Evolutionary conservation across 2,797 vertebrate genomes (phyloP).

Genomic region (Peromyscus attwateri): DNA sequence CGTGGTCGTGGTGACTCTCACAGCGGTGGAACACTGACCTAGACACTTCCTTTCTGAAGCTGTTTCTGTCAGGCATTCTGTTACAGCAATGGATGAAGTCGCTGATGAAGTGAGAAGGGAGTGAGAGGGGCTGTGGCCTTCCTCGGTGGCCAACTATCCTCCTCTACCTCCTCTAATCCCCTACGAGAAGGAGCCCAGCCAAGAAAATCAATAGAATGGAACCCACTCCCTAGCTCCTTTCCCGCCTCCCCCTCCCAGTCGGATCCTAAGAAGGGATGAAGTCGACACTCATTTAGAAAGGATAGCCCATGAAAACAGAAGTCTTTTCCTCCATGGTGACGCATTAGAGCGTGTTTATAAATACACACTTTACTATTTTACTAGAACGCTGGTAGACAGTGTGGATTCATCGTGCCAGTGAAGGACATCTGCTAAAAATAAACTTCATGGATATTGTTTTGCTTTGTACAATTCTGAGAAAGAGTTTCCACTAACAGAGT

Average conservation of each 20-base stretch:
- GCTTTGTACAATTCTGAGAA: slow-evolving; percentile 23
- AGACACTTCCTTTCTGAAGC: not conserved
- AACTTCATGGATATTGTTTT: not conserved
- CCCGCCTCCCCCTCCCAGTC: no score
- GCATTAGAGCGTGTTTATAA: not conserved
- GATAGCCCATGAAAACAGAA: not conserved
- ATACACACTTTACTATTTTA: slow-evolving; percentile 36
- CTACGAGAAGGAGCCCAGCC: not conserved
- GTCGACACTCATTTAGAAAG: not conserved
- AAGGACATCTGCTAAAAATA: slow-evolving; percentile 56
- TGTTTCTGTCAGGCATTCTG: not conserved
- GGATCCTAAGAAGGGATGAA: not conserved
- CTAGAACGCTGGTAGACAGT: not conserved
- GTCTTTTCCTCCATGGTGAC: not conserved
- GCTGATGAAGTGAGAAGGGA: no score
- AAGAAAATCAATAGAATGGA: not conserved
- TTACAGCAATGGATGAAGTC: not conserved
- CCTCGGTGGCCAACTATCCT: not conserved
- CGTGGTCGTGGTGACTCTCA: not conserved
- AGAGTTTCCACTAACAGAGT: slow-evolving; percentile 27
- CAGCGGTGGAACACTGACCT: not conserved
- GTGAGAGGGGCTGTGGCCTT: not conserved
- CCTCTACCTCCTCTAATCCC: not conserved
- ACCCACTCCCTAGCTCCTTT: not conserved
- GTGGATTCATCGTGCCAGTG: not conserved